phyloP scores from a whole-genome alignment of 2,113 vertebrate species.

The Cervus canadensis region DNA sequence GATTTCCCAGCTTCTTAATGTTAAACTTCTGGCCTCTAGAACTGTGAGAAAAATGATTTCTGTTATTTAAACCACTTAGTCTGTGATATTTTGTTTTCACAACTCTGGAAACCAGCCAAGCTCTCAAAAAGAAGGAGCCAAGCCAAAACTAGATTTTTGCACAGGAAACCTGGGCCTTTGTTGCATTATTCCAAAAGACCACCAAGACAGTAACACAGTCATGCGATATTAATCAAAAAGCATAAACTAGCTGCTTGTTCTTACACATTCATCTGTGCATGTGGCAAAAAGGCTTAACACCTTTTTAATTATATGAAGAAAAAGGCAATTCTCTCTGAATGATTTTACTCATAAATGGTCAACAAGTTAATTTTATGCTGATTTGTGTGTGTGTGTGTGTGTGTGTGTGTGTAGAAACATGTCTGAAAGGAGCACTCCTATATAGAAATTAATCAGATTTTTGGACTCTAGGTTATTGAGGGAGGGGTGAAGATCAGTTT shows the following conservation, averaged over 20 bases:
- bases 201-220: not conserved
- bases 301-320: not conserved
- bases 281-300: not conserved
- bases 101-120: not conserved
- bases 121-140: not conserved
- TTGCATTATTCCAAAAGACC: not conserved
- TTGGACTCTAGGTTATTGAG: not conserved
- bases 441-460: not conserved
- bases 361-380: not conserved
- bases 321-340: not conserved
- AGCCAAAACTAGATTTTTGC: not conserved
- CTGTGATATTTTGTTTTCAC: not conserved
- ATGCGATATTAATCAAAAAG: not conserved
- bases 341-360: not conserved
- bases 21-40: not conserved
- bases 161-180: not conserved
- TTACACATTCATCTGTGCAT: not conserved
- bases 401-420: not conserved
- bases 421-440: not conserved
- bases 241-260: not conserved
- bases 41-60: not conserved
- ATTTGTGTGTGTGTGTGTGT: not conserved
- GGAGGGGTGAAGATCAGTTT: not conserved
- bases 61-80: not conserved
- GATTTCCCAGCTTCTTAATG: not conserved